Evolutionary conservation across 1,140 invertebrate species (phyloP).

Genomic region (Brachionus angularis): DNA sequence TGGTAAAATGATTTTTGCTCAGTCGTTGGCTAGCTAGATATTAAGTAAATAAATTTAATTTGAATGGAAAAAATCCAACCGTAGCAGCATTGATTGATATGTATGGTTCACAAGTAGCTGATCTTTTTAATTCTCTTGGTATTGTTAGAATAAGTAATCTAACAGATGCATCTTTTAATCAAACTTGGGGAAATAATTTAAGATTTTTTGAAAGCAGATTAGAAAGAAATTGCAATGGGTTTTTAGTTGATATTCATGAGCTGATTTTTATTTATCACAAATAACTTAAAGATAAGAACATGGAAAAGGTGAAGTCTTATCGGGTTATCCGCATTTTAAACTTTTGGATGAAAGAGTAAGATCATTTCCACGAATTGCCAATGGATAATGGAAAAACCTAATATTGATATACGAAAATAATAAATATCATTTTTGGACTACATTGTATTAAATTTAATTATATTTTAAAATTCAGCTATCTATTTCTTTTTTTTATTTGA

Average conservation of each 20-base stretch:
- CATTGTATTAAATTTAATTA: too few species aligned
- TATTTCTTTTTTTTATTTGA: too few species aligned
- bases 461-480: too few species aligned
- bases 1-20: constrained; percentile 3
- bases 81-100: background rate
- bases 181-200: background rate
- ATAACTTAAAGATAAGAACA: background rate
- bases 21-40: background rate
- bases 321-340: background rate
- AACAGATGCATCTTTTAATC: background rate
- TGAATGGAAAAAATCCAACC: background rate
- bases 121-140: background rate
- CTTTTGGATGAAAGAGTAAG: background rate
- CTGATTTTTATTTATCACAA: background rate
- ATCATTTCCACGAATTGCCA: background rate
- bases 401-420: too few species aligned
- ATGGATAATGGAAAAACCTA: background rate
- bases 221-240: background rate
- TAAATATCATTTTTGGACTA: too few species aligned
- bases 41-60: background rate
- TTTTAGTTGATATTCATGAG: background rate
- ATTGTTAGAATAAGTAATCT: background rate
- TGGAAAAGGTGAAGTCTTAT: background rate
- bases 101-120: background rate
- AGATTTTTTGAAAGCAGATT: background rate